phyloP scores from a whole-genome alignment of 2,888 invertebrate species.

The Epinotia nisella region DNA sequence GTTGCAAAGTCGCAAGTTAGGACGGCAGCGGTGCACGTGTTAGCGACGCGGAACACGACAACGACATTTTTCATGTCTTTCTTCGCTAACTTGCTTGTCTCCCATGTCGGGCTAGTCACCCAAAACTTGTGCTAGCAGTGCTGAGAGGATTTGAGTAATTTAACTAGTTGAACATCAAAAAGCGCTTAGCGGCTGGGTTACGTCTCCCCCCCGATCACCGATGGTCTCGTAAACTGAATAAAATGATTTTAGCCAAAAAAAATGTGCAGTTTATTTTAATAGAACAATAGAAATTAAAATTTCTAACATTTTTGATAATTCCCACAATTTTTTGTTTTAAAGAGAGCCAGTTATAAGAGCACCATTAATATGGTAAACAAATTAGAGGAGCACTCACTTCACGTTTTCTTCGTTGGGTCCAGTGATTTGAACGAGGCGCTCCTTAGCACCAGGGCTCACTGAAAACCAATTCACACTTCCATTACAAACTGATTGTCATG shows the following conservation, averaged over 20 bases:
- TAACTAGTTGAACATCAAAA: not conserved
- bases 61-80: no score
- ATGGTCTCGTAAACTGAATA: no score
- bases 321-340: not conserved
- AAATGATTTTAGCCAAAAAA: no score
- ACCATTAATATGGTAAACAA: not conserved
- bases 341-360: not conserved
- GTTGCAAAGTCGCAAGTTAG: no score
- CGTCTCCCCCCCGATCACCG: no score
- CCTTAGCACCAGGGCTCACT: conserved; percentile 98
- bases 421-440: conserved; percentile 97
- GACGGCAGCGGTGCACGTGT: no score
- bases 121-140: not conserved
- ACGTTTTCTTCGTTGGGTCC: conserved; percentile 97
- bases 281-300: no score
- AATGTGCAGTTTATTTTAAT: no score
- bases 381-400: conserved; percentile 84
- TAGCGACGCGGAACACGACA: no score
- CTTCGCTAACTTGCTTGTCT: no score
- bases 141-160: no score
- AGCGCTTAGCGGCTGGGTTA: not conserved
- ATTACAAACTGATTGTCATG: conserved; percentile 3
- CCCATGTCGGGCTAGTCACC: not conserved
- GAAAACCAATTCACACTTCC: conserved; percentile 66
- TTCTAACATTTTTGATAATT: no score